Percentiles rank a stretch among this genome's conserved stretches.
Conservation (phyloP, 2,113 vertebrate species). For the Myiozetetes cayanensis region DNA sequence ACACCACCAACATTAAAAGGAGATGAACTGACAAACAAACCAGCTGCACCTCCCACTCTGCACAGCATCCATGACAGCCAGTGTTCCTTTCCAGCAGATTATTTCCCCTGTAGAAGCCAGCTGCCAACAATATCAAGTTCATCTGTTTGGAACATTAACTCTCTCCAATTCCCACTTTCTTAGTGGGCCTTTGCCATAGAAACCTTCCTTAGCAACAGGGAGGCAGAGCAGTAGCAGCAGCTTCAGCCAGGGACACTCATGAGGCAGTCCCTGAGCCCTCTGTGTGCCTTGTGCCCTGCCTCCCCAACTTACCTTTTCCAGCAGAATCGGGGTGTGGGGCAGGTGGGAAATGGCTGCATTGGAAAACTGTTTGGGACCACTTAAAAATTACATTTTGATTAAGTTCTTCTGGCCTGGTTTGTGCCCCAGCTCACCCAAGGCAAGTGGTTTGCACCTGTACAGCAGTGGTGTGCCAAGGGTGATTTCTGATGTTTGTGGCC, state of each 20-base stretch:
- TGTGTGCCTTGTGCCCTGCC: neutral
- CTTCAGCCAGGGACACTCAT: neutral
- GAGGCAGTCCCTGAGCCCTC: neutral
- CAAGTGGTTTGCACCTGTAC: neutral
- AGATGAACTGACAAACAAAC: neutral
- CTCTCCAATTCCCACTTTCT: conserved; percentile 38
- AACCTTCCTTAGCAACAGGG: conserved; percentile 67
- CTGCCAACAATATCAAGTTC: neutral
- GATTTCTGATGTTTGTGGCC: neutral
- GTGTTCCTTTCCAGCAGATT: neutral
- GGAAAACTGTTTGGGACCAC: neutral
- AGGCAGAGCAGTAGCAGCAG: neutral
- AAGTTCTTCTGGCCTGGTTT: neutral
- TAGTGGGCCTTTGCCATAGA: conserved; percentile 65
- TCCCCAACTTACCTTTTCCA: neutral
- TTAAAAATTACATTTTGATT: neutral
- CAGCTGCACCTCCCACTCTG: neutral
- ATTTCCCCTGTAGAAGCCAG: conserved; percentile 17
- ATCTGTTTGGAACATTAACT: conserved; percentile 43
- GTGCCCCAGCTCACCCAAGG: neutral
- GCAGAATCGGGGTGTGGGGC: neutral
- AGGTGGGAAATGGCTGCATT: neutral
- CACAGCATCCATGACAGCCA: neutral
- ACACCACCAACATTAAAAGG: neutral
- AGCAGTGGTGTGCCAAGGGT: neutral